These are phyloP conservation scores for Coelopa pilipes DNA, from an alignment of 2,888 invertebrate genomes.

Conservation along the genomic window DNA sequence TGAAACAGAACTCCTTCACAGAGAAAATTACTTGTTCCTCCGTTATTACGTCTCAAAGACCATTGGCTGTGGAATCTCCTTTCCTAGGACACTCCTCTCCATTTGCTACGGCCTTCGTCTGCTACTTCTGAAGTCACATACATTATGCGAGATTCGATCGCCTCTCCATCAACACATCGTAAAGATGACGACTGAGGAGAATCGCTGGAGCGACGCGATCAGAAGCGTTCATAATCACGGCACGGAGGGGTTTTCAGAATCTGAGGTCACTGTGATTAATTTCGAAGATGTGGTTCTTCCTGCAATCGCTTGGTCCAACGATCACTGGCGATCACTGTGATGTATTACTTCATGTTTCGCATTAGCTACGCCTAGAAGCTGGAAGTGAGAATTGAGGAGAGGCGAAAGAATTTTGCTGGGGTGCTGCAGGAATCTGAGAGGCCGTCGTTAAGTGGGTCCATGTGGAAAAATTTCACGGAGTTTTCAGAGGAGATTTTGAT, in stretches of 20 bases:
- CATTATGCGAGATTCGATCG: slow-evolving; percentile 18
- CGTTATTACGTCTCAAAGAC: too few relatives aligned
- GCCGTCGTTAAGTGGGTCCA: not conserved
- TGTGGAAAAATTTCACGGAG: not conserved
- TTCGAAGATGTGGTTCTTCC: slow-evolving; percentile 2
- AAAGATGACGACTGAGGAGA: slow-evolving; percentile 38
- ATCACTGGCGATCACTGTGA: not conserved
- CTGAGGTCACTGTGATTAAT: slow-evolving; percentile 21
- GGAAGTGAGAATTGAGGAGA: not conserved
- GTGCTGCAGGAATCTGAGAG: not conserved
- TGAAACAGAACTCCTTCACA: too few relatives aligned
- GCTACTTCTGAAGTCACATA: not conserved
- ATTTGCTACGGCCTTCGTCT: slow-evolving; percentile 15
- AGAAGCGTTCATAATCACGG: slow-evolving; percentile 25
- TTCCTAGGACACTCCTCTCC: not conserved
- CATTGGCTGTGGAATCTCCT: too few relatives aligned
- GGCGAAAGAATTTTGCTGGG: not conserved
- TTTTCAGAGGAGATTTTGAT: not conserved
- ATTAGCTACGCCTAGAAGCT: slow-evolving; percentile 52
- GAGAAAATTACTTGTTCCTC: too few relatives aligned
- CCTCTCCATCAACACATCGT: slow-evolving; percentile 47
- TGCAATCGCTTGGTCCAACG: not conserved
- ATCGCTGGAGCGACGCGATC: slow-evolving; percentile 21
- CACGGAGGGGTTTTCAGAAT: too few relatives aligned
- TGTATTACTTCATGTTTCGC: slow-evolving; percentile 40